Base-by-base conservation (phyloP, 92 coral and sea anemone genomes). In the Galaxea fascicularis region DNA sequence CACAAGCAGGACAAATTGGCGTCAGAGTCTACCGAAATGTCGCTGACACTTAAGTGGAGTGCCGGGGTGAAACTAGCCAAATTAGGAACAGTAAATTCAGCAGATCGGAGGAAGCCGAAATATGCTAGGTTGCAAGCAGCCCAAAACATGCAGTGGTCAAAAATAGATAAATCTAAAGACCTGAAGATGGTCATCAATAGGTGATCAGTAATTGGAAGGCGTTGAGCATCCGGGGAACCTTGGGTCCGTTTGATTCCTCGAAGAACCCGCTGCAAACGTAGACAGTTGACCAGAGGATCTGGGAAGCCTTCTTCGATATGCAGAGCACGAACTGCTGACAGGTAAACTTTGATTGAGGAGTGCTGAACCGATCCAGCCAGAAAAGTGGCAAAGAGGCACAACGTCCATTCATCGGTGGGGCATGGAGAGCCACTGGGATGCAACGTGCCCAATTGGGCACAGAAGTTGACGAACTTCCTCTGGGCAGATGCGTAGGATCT, bases 111-210 rank as follows among this genome's bases (percentile, higher is more conserved):
- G 39, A 90, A 90, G 8, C 86, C 86, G 63, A 75, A 86, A 58
- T 73, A 85, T 0, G 85, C 88, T 9, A 86, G 53, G 78, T 65
- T 71, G 68, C 80, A 56, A 0, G 90, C 87, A 0, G 87, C 87
- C 93, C 93, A 90, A 59, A 81, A 90, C 81, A 90, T 80, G 52
- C 47, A 41, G 69, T 84, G 76, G 60, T 89, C 89, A 12, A 25
- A 65, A 8, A 35, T 16, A 8, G 59, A 20, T 18, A 82, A 4
- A n/a, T 80, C n/a, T 21, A 82, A 49, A 4, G 41, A 11, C 0
- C 52, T 0, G 10, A 22, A 60, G 35, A 82, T 65, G 39, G 41
- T 28, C 64, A 77, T 53, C 73, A 81, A n/a, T 0, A 66, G 0
- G 69, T 25, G 10, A 10, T 76, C 73, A 3, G 82, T 83, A 30